Percentiles rank a stretch among this genome's conserved stretches.
These are phyloP conservation scores for Ormyrus thymus DNA, from an alignment of 2,888 invertebrate species.

Conservation along the genomic window DNA sequence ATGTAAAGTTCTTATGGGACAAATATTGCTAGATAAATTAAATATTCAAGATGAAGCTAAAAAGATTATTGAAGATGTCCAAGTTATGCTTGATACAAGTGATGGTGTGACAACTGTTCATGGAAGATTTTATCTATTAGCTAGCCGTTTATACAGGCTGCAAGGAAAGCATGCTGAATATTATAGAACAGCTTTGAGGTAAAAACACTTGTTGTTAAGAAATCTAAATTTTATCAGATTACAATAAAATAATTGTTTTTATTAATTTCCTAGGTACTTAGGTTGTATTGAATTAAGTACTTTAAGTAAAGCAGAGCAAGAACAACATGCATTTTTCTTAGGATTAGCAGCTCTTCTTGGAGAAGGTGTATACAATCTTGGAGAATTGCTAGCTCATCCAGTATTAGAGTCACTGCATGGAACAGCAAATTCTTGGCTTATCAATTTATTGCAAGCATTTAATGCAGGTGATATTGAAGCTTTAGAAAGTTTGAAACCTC, in stretches of 20 bases:
- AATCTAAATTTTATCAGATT: slow-evolving; percentile 13
- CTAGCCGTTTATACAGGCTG: slow-evolving; percentile 91
- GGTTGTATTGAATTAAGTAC: slow-evolving; percentile 85
- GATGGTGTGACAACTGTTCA: slow-evolving; percentile 96
- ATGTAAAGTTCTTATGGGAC: slow-evolving; percentile 91
- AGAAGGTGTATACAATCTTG: slow-evolving; percentile 96
- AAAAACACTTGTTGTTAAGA: slow-evolving; percentile 63
- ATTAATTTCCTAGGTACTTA: slow-evolving; percentile 76
- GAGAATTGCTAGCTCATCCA: slow-evolving; percentile 96
- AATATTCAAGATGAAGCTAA: slow-evolving; percentile 87
- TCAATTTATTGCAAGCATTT: slow-evolving; percentile 90
- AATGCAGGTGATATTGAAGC: slow-evolving; percentile 87
- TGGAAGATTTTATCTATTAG: slow-evolving; percentile 93
- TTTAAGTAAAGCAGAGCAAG: slow-evolving; percentile 81
- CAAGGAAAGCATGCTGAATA: slow-evolving; percentile 95
- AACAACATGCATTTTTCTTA: slow-evolving; percentile 90
- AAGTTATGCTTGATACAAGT: slow-evolving; percentile 88
- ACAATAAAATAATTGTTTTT: slow-evolving; percentile 14
- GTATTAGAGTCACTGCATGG: slow-evolving; percentile 89
- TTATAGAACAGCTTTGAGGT: slow-evolving; percentile 94
- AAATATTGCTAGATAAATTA: slow-evolving; percentile 85
- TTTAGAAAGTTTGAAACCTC: slow-evolving; percentile 83
- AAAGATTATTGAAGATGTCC: slow-evolving; percentile 91
- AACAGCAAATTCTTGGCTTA: slow-evolving; percentile 90
- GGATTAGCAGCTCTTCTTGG: slow-evolving; percentile 96